Evolutionary conservation across 1,140 invertebrate species (phyloP).

Genomic region (Meteorus sp.): DNA sequence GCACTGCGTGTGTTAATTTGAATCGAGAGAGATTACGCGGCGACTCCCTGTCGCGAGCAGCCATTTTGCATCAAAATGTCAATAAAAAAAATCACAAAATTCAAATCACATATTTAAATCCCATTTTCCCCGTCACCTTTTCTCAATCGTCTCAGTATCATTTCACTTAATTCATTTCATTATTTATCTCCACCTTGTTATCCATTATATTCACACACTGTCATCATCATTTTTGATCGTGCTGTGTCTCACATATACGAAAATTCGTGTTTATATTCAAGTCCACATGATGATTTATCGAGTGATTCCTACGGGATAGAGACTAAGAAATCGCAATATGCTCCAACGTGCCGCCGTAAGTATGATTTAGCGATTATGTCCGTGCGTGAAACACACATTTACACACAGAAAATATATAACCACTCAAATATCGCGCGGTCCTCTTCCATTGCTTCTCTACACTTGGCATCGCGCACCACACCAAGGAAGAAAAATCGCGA

Average conservation of each 20-base stretch:
- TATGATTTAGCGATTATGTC: constrained; percentile 14
- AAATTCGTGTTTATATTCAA: constrained; percentile 19
- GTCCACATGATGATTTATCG: constrained; percentile 9
- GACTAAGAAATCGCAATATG: not conserved
- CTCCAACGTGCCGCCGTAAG: not conserved
- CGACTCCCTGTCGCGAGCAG: constrained; percentile 56
- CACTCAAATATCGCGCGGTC: no score
- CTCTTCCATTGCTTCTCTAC: not conserved
- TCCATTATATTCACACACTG: not conserved
- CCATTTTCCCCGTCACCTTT: constrained; percentile 12
- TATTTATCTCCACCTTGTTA: not conserved
- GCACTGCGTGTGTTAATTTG: constrained; percentile 61
- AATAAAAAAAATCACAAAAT: constrained; percentile 53
- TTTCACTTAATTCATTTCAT: constrained; percentile 4
- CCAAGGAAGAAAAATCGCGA: constrained; percentile 8
- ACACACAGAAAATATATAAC: no score
- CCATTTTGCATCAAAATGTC: constrained; percentile 61
- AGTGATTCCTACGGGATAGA: constrained; percentile 3
- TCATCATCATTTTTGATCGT: not conserved
- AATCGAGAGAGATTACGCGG: constrained; percentile 60
- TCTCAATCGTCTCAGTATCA: no score
- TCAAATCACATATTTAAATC: constrained; percentile 12
- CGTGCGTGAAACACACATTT: not conserved
- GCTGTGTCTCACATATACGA: not conserved
- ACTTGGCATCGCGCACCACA: not conserved